Conservation (phyloP, 1,140 invertebrate species). For the Leptopilina clavipes region DNA sequence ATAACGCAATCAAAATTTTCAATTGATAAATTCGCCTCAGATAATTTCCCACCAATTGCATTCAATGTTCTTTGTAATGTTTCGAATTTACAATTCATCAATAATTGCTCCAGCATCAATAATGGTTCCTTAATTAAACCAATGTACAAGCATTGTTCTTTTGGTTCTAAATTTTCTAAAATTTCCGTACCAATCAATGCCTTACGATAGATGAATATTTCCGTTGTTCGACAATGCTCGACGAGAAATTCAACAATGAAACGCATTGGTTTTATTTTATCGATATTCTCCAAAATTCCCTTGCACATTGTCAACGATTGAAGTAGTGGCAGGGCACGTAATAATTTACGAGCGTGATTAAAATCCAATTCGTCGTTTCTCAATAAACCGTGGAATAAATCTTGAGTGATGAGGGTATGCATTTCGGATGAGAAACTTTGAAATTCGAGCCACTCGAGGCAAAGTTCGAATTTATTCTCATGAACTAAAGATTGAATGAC, state of each 20-base stretch:
- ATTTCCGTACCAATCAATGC: slow-evolving; percentile 78
- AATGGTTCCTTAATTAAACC: slow-evolving; percentile 80
- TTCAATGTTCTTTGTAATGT: slow-evolving; percentile 77
- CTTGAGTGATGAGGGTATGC: slow-evolving; percentile 59
- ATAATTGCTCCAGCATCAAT: slow-evolving; percentile 82
- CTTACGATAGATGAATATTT: slow-evolving; percentile 75
- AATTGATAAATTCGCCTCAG: slow-evolving; percentile 64
- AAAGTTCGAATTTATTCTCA: slow-evolving; percentile 77
- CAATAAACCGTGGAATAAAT: slow-evolving; percentile 64
- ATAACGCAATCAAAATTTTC: slow-evolving; percentile 81
- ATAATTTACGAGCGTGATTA: slow-evolving; percentile 66
- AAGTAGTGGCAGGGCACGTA: slow-evolving; percentile 73
- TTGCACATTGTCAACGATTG: slow-evolving; percentile 78
- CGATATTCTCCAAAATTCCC: slow-evolving; percentile 78
- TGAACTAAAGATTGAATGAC: slow-evolving; percentile 64
- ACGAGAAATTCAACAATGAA: slow-evolving; percentile 79
- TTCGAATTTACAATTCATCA: slow-evolving; percentile 86
- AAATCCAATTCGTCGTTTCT: slow-evolving; percentile 61
- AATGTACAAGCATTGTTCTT: slow-evolving; percentile 77
- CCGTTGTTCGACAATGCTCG: slow-evolving; percentile 66
- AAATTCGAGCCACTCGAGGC: slow-evolving; percentile 78
- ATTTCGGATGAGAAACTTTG: slow-evolving; percentile 68
- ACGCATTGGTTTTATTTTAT: slow-evolving; percentile 78
- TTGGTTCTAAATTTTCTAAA: slow-evolving; percentile 75
- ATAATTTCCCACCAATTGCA: slow-evolving; percentile 53